phyloP scores from a whole-genome alignment of 2,888 invertebrate species.

The Megamerina dolium region DNA sequence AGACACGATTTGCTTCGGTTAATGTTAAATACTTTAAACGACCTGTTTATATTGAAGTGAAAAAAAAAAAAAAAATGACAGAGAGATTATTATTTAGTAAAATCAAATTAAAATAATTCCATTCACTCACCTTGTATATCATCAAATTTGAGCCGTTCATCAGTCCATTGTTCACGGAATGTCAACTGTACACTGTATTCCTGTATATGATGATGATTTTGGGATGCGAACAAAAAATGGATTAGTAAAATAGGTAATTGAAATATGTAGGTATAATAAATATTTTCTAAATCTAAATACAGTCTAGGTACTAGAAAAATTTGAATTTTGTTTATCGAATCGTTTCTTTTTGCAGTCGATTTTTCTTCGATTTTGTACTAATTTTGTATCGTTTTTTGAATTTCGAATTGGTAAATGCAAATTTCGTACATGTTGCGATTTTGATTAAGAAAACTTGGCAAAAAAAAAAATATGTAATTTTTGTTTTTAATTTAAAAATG shows the following conservation, averaged over 20 bases:
- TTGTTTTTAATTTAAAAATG: no score
- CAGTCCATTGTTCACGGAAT: slow-evolving; percentile 95
- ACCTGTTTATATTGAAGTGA: slow-evolving; percentile 57
- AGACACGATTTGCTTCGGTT: slow-evolving; percentile 90
- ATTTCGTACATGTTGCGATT: no score
- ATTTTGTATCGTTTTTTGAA: neutral
- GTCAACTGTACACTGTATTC: slow-evolving; percentile 98
- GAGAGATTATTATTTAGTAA: neutral
- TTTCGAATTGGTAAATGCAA: slow-evolving; percentile 3
- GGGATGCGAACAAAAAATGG: slow-evolving; percentile 8
- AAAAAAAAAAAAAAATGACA: no score
- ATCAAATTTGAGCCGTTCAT: slow-evolving; percentile 84
- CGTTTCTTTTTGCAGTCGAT: no score
- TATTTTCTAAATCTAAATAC: no score
- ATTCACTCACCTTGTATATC: slow-evolving; percentile 68
- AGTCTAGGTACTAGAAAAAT: no score
- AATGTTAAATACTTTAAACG: slow-evolving; percentile 85
- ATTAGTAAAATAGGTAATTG: slow-evolving; percentile 6
- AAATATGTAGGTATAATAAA: neutral
- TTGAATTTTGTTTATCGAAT: no score
- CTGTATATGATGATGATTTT: no score
- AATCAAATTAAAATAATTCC: neutral
- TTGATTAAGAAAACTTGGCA: no score
- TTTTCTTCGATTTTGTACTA: neutral
- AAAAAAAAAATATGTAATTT: no score